A percentile compares a stretch with the other conserved stretches of the same genome.
These are phyloP conservation scores for Parotia lawesii DNA, from an alignment of 2,113 vertebrate species.

Conservation along the genomic window DNA sequence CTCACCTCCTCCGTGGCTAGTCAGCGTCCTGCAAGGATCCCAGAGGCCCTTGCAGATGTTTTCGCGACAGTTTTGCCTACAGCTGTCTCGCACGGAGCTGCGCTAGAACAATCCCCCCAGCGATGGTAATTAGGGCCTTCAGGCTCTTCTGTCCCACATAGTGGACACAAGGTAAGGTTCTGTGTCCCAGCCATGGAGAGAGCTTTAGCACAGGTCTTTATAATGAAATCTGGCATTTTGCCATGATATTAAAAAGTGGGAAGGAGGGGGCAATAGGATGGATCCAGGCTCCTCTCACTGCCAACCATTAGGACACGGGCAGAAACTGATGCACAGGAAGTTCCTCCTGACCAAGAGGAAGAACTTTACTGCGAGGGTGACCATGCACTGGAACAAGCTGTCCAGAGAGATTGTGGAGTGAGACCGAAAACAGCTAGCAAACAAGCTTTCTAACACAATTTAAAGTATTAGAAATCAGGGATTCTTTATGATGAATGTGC, in stretches of 20 bases:
- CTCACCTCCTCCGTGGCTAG: background rate
- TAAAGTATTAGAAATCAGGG: background rate
- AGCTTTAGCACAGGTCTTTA: background rate
- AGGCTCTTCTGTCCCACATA: background rate
- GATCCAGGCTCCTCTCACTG: background rate
- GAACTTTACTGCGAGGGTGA: background rate
- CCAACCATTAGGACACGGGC: background rate
- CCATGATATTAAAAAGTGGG: background rate
- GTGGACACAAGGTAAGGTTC: background rate
- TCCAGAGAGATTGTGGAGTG: background rate
- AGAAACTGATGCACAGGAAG: background rate
- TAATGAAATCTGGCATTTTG: background rate
- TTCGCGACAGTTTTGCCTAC: background rate
- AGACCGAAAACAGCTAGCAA: background rate
- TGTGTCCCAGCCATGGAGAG: background rate
- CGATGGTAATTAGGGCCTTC: background rate
- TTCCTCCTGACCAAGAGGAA: background rate
- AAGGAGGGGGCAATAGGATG: background rate
- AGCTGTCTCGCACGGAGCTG: rapidly evolving
- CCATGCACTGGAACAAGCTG: background rate
- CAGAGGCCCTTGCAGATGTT: background rate
- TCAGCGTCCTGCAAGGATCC: background rate
- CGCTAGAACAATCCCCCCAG: background rate
- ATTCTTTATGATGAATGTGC: background rate
- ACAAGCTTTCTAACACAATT: background rate